phyloP scores from a whole-genome alignment of 2,797 vertebrate genomes.

The Leucoraja ocellata region DNA sequence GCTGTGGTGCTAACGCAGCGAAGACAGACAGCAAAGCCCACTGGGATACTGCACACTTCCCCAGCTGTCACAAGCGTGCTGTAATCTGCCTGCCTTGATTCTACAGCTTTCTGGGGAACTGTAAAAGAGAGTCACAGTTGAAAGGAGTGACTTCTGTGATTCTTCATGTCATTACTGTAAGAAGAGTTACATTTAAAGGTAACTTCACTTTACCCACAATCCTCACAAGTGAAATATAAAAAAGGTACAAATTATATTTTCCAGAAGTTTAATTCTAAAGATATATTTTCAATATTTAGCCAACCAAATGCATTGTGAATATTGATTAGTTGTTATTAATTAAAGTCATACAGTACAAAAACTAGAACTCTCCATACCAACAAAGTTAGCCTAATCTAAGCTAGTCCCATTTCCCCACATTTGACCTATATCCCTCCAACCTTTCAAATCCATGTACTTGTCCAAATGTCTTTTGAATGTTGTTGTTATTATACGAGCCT shows the following conservation, averaged over 20 bases:
- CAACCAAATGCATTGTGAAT: no score
- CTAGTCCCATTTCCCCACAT: no score
- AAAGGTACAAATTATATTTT: not conserved
- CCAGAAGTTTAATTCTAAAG: no score
- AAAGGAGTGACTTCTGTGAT: slow-evolving; percentile 21
- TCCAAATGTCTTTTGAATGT: no score
- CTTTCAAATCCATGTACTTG: no score
- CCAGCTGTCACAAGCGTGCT: slow-evolving; percentile 34
- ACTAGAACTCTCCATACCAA: no score
- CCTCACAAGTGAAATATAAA: not conserved
- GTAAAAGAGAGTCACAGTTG: slow-evolving; percentile 19
- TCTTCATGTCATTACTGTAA: not conserved
- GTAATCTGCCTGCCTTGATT: slow-evolving; percentile 32
- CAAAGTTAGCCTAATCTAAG: no score
- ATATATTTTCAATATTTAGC: no score
- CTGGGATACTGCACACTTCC: slow-evolving; percentile 35
- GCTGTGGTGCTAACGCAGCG: slow-evolving; percentile 47
- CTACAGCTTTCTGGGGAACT: not conserved
- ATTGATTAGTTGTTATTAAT: no score
- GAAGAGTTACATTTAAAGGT: slow-evolving; percentile 5
- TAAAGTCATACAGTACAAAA: no score
- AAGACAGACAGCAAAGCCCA: slow-evolving; percentile 40
- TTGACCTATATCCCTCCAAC: no score
- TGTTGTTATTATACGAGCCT: no score
- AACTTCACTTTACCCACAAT: not conserved